A percentile compares a stretch with the other conserved stretches of the same genome.
Evolutionary conservation across 1,140 invertebrate species (phyloP).

Genomic region (Aphaenogaster floridana): DNA sequence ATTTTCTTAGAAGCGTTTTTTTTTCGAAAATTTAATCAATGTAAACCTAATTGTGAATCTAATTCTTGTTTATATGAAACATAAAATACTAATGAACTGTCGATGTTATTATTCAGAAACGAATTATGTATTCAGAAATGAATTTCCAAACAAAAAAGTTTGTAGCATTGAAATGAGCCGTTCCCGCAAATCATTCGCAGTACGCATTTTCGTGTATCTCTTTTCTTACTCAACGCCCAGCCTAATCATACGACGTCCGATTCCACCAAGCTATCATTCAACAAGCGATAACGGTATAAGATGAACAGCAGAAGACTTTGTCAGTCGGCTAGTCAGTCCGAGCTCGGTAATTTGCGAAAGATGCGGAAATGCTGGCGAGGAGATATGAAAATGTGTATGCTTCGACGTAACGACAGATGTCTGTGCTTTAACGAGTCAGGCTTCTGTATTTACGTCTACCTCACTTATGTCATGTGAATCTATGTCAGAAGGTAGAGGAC

Average conservation of each 20-base stretch:
- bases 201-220: conserved; percentile 51
- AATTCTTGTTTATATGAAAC: neutral
- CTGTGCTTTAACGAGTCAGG: conserved; percentile 44
- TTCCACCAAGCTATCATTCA: conserved; percentile 64
- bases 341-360: conserved; percentile 56
- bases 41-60: neutral
- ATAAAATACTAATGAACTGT: neutral
- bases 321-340: conserved; percentile 32
- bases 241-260: conserved; percentile 63
- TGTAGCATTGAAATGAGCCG: neutral
- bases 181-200: conserved; percentile 20
- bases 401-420: conserved; percentile 56
- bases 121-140: neutral
- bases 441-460: conserved; percentile 51
- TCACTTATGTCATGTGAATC: conserved; percentile 40
- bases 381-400: conserved; percentile 41
- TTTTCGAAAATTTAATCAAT: neutral
- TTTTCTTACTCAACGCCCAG: neutral
- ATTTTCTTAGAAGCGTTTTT: neutral
- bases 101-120: too few species aligned
- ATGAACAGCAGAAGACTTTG: conserved; percentile 46
- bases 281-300: conserved; percentile 63
- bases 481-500: conserved; percentile 31
- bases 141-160: conserved; percentile 1
- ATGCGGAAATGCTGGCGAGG: conserved; percentile 53